These are phyloP conservation scores for Nansenia antarctica DNA, from an alignment of 2,113 vertebrate genomes.

Conservation along the genomic window DNA sequence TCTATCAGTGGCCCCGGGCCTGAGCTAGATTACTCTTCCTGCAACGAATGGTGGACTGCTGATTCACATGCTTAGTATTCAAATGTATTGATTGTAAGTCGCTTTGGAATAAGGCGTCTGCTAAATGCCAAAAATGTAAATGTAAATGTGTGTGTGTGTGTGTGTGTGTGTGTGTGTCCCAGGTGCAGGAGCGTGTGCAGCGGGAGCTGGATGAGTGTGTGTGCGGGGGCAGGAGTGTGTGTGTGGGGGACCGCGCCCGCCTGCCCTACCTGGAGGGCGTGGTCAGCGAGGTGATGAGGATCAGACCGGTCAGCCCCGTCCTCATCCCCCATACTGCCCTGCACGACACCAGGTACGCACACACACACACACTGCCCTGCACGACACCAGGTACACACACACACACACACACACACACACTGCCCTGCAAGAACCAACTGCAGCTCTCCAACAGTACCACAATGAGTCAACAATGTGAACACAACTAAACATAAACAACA, in stretches of 20 bases:
- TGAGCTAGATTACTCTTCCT: too few species aligned
- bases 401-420: too few species aligned
- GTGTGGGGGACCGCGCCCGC: background rate
- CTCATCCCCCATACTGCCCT: constrained; percentile 60
- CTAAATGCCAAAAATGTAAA: too few species aligned
- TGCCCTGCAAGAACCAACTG: too few species aligned
- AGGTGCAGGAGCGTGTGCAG: background rate
- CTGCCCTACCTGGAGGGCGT: constrained; percentile 57
- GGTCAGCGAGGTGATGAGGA: constrained; percentile 65
- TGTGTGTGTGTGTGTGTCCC: background rate
- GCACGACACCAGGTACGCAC: background rate
- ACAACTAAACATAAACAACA: too few species aligned
- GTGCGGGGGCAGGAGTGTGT: background rate
- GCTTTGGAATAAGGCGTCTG: too few species aligned
- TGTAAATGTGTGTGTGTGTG: background rate
- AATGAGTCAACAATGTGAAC: too few species aligned
- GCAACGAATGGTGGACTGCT: too few species aligned
- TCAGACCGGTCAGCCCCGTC: constrained; percentile 49
- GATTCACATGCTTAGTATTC: too few species aligned
- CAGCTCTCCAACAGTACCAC: too few species aligned
- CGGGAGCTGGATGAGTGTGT: background rate
- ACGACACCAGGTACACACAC: background rate
- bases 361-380: background rate
- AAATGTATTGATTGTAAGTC: too few species aligned
- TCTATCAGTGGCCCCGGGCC: too few species aligned